phyloP scores from a whole-genome alignment of 2,888 invertebrate genomes.

The Metellina segmentata region DNA sequence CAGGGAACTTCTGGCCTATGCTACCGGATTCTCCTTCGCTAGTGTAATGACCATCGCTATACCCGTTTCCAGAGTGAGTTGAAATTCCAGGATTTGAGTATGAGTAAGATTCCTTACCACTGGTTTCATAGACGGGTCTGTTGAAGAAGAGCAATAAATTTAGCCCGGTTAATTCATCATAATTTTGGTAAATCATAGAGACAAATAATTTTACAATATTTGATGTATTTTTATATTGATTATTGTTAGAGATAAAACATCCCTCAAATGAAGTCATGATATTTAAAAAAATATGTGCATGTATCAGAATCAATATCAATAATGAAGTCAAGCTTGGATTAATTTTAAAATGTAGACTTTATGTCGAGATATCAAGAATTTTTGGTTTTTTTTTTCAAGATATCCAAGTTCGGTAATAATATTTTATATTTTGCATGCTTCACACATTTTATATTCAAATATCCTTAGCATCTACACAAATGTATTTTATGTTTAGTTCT shows the following conservation, averaged over 20 bases:
- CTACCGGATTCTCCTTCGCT: background rate
- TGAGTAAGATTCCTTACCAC: slow-evolving; percentile 5
- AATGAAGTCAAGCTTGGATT: no score
- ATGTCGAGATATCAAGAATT: no score
- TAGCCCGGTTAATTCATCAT: background rate
- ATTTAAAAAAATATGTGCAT: background rate
- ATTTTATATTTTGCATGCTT: no score
- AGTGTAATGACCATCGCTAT: background rate
- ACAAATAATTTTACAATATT: background rate
- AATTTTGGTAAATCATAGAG: background rate
- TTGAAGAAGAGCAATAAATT: background rate
- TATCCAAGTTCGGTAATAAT: no score
- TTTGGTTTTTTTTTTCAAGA: no score
- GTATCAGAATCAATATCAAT: no score
- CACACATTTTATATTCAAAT: no score
- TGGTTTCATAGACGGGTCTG: slow-evolving; percentile 8
- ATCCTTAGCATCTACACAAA: no score
- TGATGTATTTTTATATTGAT: background rate
- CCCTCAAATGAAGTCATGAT: background rate
- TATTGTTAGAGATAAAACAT: background rate
- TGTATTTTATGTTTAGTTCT: no score
- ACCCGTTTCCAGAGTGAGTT: background rate
- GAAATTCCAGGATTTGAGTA: slow-evolving; percentile 18
- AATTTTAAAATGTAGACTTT: no score
- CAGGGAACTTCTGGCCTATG: background rate